Evolutionary conservation across 2,888 invertebrate genomes (phyloP), one percentile per base, ranked within the genome.

Genomic region (Camptogramma bilineatum): DNA sequence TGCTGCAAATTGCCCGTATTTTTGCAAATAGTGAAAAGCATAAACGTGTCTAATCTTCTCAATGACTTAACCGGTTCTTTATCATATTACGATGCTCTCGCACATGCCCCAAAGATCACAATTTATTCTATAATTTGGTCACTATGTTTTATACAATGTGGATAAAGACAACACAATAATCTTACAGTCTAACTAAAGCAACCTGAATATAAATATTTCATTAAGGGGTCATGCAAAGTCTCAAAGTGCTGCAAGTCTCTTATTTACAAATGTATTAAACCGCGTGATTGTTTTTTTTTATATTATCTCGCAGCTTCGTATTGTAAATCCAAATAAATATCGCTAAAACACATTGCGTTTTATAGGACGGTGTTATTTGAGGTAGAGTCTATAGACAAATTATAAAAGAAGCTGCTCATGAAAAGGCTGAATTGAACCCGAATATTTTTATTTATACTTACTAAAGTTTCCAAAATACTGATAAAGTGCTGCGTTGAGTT

Each of bases 401-500:
- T n/a, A n/a, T n/a, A n/a, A n/a, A n/a, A n/a, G 16, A 42, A 42
- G n/a, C n/a, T n/a, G 16, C 42, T 16, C 16, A 4, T 16, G 16
- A 42, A 42, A 42, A 53, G 16, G 19, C 28, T 44, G 28, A 61
- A 51, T 28, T 24, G 28, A 28, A 28, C 28, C 5, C 7, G 4
- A 24, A 24, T 4, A 28, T 28, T 8, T 28, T 28, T 28, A 28
- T 7, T 28, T 28, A 1, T 4, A 28, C 5, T n/a, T 21, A 7
- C 50, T 39, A 13, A 47, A 46, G n/a, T 48, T 58, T 48, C 21
- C 9, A 55, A 47, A 31, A 46, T 57, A 18, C 16, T 46, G 62
- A 66, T 64, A 72, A 69, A 69, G 48, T 48, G 60, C 62, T 55
- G 56, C 19, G 64, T 68, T 70, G 70, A 68, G 66, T 64, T 64